These are phyloP conservation scores for Actenoides hombroni DNA, from an alignment of 2,113 vertebrate genomes.

Conservation along the genomic window DNA sequence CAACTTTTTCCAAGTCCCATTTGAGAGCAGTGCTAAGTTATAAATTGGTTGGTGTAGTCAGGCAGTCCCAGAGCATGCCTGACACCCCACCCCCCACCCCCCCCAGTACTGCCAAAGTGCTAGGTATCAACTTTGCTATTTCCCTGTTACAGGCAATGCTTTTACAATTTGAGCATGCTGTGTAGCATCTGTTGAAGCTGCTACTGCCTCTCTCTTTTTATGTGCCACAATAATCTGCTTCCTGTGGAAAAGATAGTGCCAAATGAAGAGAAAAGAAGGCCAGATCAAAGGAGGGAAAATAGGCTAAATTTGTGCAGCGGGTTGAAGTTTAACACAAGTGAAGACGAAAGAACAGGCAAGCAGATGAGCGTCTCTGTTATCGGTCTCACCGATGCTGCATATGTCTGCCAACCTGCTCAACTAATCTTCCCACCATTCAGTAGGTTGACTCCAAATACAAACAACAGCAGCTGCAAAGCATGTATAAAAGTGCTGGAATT, in stretches of 20 bases:
- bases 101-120: neutral
- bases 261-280: neutral
- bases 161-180: neutral
- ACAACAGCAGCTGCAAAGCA: constrained; percentile 27
- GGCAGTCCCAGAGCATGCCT: neutral
- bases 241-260: neutral
- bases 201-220: neutral
- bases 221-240: neutral
- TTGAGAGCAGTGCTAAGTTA: neutral
- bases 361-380: neutral
- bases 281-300: neutral
- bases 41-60: neutral
- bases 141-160: neutral
- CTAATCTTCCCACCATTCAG: constrained; percentile 35
- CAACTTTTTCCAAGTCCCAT: neutral
- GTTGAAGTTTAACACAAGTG: neutral
- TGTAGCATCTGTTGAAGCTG: constrained; percentile 35
- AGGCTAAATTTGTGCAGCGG: neutral
- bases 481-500: constrained; percentile 30
- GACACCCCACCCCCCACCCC: neutral
- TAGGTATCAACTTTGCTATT: constrained; percentile 6
- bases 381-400: neutral
- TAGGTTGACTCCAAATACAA: constrained; percentile 19
- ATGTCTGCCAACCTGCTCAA: constrained; percentile 9
- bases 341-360: neutral